Evolutionary conservation across 2,888 invertebrate species (phyloP).

Genomic region (Drepanosiphum platanoidis): DNA sequence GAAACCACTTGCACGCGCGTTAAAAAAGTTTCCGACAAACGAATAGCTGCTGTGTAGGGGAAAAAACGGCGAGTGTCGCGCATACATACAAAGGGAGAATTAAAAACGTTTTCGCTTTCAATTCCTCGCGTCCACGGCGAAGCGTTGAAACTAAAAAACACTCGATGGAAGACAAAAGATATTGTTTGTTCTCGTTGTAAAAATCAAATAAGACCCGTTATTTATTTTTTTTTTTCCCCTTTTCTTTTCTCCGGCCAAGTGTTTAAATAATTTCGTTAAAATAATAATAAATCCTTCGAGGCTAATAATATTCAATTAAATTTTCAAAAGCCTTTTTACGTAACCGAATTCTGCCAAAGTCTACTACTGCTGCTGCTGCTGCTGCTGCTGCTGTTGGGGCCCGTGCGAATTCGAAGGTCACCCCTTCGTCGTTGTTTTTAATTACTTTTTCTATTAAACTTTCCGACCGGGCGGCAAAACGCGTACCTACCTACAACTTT

Average conservation of each 20-base stretch:
- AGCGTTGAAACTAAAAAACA: conserved; percentile 19
- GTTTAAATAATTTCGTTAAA: background rate
- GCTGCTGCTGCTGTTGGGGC: no score
- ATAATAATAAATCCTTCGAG: background rate
- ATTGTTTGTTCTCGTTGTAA: conserved; percentile 8
- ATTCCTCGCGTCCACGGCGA: background rate
- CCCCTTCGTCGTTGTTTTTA: background rate
- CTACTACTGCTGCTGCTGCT: no score
- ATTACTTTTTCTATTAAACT: background rate
- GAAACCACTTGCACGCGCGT: conserved; percentile 34
- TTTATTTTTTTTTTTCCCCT: background rate
- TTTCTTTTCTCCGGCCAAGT: no score
- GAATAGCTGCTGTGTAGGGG: background rate
- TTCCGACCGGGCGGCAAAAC: background rate
- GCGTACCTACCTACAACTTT: background rate
- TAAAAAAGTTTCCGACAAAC: conserved; percentile 30
- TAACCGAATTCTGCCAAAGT: background rate
- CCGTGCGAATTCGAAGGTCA: background rate
- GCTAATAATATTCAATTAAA: background rate
- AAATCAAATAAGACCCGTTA: background rate
- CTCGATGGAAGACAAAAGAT: conserved; percentile 12
- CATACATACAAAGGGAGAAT: background rate
- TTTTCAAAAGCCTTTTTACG: background rate
- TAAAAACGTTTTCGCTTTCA: conserved; percentile 36
- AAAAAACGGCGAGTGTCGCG: background rate